A percentile compares a stretch with the other conserved stretches of the same genome.
These are phyloP conservation scores for Rhincodon typus DNA, from an alignment of 2,797 vertebrate species.

Conservation along the genomic window DNA sequence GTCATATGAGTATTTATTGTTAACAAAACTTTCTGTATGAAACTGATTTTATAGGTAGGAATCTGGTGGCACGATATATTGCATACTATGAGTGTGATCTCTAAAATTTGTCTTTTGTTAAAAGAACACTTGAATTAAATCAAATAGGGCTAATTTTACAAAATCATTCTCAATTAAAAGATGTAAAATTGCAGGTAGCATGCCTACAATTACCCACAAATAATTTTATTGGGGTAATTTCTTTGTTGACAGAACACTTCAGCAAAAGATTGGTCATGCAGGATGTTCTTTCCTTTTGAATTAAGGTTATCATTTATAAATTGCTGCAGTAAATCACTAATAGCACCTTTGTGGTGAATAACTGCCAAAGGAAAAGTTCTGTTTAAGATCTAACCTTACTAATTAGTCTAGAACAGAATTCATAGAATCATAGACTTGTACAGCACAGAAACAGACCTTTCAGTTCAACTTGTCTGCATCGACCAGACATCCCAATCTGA, in stretches of 20 bases:
- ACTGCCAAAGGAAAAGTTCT: background rate
- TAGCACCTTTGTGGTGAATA: background rate
- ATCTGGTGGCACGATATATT: background rate
- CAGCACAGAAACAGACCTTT: no score
- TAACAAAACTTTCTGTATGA: background rate
- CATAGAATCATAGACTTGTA: background rate
- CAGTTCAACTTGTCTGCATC: no score
- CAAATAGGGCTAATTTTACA: background rate
- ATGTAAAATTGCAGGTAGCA: background rate
- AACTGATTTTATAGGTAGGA: background rate
- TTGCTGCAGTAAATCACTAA: background rate
- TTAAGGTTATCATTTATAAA: background rate
- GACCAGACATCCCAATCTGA: no score
- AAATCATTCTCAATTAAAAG: background rate
- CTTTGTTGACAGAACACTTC: background rate
- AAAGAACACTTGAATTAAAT: background rate
- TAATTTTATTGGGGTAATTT: background rate
- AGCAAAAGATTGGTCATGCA: background rate
- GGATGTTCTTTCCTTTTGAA: background rate
- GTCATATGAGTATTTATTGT: rapidly evolving
- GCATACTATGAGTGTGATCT: background rate
- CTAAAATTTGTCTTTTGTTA: background rate
- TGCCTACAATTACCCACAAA: background rate
- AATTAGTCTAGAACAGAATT: no score
- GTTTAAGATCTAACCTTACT: no score